These are phyloP conservation scores for Phyllostomus discolor DNA, from an alignment of 2,113 vertebrate species.

Conservation along the genomic window DNA sequence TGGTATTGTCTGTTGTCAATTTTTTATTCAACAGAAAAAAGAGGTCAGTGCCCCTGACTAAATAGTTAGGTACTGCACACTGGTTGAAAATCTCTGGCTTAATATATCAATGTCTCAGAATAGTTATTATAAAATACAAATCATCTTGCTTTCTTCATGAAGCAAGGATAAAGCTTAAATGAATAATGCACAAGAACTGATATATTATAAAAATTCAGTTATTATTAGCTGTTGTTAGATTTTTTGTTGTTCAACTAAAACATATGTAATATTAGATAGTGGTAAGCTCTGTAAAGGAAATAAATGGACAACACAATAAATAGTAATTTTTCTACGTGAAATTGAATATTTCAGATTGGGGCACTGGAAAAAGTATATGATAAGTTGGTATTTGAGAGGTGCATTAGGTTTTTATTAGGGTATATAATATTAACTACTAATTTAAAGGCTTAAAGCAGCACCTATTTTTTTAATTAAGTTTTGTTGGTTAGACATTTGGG, in stretches of 20 bases:
- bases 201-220: not conserved
- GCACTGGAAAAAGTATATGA: not conserved
- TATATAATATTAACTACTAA: not conserved
- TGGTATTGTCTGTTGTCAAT: not conserved
- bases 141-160: not conserved
- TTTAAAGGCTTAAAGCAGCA: not conserved
- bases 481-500: not conserved
- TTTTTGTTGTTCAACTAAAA: not conserved
- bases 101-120: not conserved
- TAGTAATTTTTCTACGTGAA: not conserved
- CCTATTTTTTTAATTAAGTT: not conserved
- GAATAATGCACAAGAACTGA: not conserved
- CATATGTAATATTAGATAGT: not conserved
- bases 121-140: not conserved
- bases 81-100: not conserved
- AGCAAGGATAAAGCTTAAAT: not conserved
- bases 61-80: not conserved
- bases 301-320: not conserved
- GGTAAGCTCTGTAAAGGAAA: not conserved
- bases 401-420: not conserved
- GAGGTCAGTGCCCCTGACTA: not conserved
- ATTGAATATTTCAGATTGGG: not conserved
- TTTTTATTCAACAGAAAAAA: not conserved
- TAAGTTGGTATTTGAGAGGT: not conserved
- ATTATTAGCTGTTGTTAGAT: not conserved